Percentiles rank a stretch among this genome's conserved stretches.
phyloP scores from a whole-genome alignment of 2,113 vertebrate genomes.

The Sialia sialis region DNA sequence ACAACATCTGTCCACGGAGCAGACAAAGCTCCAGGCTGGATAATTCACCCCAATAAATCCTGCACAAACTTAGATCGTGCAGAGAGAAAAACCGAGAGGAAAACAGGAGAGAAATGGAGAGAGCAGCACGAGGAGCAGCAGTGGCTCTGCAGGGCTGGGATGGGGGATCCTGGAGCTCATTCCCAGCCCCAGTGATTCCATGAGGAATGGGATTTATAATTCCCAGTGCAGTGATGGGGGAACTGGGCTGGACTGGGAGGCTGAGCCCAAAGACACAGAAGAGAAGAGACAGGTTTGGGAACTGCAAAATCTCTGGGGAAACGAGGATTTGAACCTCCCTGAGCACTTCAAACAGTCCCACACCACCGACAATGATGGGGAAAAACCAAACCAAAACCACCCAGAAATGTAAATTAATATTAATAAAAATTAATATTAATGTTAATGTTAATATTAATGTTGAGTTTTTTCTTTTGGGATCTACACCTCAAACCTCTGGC shows the following conservation, averaged over 20 bases:
- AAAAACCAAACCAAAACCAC: not conserved
- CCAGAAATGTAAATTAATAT: not conserved
- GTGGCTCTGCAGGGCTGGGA: not conserved
- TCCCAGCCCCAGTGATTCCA: not conserved
- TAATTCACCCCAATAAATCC: not conserved
- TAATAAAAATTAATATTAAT: too few relatives aligned
- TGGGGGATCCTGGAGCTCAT: not conserved
- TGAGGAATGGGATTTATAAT: not conserved
- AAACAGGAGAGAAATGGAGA: accelerated
- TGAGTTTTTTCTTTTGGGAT: not conserved
- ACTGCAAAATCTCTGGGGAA: not conserved
- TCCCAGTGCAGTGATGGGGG: accelerated
- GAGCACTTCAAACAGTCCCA: not conserved
- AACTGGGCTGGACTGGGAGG: not conserved
- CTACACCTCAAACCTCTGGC: not conserved
- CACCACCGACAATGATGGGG: accelerated
- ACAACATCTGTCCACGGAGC: not conserved
- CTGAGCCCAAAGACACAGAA: not conserved
- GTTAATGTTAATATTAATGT: accelerated
- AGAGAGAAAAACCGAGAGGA: not conserved
- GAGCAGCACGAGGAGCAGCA: not conserved
- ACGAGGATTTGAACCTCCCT: not conserved
- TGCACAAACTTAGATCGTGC: accelerated
- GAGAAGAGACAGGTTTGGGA: not conserved
- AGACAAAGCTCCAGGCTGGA: not conserved